phyloP scores from a whole-genome alignment of 2,797 vertebrate genomes.

The Heterohyrax brucei region DNA sequence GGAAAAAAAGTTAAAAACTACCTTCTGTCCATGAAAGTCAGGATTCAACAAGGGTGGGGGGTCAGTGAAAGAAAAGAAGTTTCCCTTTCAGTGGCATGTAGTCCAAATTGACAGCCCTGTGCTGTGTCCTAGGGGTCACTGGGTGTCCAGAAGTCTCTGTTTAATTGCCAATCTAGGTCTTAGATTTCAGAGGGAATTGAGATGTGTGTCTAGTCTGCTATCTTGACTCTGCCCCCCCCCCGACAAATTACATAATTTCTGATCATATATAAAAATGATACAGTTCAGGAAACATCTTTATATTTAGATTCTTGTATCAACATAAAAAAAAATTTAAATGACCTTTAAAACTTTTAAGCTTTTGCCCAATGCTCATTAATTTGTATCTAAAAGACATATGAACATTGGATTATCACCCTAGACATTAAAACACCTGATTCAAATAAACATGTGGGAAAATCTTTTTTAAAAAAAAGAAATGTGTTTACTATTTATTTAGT shows the following conservation, averaged over 20 bases:
- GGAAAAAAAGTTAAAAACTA: too few relatives aligned
- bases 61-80: too few relatives aligned
- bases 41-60: too few relatives aligned
- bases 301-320: not conserved
- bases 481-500: slow-evolving; percentile 48
- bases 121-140: too few relatives aligned
- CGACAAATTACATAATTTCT: slow-evolving; percentile 3
- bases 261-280: slow-evolving; percentile 6
- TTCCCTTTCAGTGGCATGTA: too few relatives aligned
- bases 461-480: not conserved
- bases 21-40: too few relatives aligned
- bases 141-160: too few relatives aligned
- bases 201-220: too few relatives aligned
- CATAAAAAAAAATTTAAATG: slow-evolving; percentile 33
- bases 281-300: not conserved
- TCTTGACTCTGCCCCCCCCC: too few relatives aligned
- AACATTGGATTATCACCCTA: slow-evolving; percentile 48
- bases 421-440: slow-evolving; percentile 50
- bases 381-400: slow-evolving; percentile 43
- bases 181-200: too few relatives aligned
- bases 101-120: too few relatives aligned
- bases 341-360: slow-evolving; percentile 14
- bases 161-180: too few relatives aligned
- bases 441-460: slow-evolving; percentile 44
- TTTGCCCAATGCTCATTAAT: slow-evolving; percentile 50